Evolutionary conservation across 2,113 vertebrate genomes (phyloP), one percentile per base, ranked within the genome.

Genomic region (Cacatua alba): DNA sequence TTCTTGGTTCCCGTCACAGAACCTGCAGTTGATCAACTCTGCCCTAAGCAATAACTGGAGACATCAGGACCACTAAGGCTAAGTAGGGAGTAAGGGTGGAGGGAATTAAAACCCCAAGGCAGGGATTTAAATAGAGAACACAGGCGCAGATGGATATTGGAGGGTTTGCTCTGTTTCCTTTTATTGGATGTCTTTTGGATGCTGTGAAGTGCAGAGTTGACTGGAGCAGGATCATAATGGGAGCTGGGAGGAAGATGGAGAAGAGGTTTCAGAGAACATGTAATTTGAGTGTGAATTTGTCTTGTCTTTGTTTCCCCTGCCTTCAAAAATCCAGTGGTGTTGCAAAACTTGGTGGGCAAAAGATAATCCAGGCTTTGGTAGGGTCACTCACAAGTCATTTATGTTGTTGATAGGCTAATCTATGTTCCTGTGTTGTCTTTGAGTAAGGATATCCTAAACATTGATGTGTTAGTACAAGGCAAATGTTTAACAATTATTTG

Each of bases 21-120:
- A 92, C 94, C 90, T 97, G 82, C 83, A 91, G 70, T 78, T 96
- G 91, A 95, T 96, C 94, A 95, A 39, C 93, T 89, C 77, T 94
- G 86, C 90, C 83, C 51, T 75, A 48, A 88, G 74, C 90, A 76
- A 13, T 95, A 94, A 92, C 68, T 70, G 82, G 69, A 95, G 84
- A 84, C 82, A 88, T 87, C 79, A 57, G 71, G 82, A 90, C 60
- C 80, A 65, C 60, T 55, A 67, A 78, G 44, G 63, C 51, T 41
- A 75, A 52, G 43, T 57, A 9, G 33, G 59, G 75, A 82, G 68
- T 57, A 51, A 72, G 76, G 52, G 71, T 68, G 62, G 90, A 74
- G 76, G 49, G 88, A 93, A 90, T 85, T 70, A 71, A 90, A 93
- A 71, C 64, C 82, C 77, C 3, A 53, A 83, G 91, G 88, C 88